These are phyloP conservation scores for Yoshiicerus persimilis DNA, from an alignment of 1,140 invertebrate genomes.

Conservation along the genomic window DNA sequence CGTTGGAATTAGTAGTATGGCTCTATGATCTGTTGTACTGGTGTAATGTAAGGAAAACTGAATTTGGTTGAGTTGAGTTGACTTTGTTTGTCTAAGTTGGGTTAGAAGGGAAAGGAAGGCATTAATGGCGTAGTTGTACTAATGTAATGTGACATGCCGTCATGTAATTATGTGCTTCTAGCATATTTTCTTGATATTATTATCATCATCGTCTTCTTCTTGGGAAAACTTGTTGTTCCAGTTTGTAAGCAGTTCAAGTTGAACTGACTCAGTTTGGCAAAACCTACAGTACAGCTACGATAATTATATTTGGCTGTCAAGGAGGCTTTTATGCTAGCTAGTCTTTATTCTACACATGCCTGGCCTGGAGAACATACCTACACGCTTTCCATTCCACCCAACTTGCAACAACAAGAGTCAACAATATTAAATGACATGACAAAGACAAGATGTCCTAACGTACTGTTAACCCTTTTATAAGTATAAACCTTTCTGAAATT, in stretches of 20 bases:
- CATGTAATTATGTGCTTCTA: not conserved
- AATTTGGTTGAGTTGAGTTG: not conserved
- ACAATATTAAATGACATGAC: not conserved
- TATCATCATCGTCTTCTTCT: not conserved
- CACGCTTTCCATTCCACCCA: not conserved
- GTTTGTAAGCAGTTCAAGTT: not conserved
- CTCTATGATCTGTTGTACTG: not conserved
- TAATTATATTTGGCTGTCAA: not conserved
- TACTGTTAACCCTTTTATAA: not conserved
- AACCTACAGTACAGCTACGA: too few relatives aligned
- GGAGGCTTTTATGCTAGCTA: not conserved
- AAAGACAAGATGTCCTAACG: not conserved
- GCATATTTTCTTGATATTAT: conserved; percentile 6
- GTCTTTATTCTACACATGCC: not conserved
- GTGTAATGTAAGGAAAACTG: too few relatives aligned
- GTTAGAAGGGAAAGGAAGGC: not conserved
- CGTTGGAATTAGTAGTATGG: not conserved
- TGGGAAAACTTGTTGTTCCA: not conserved
- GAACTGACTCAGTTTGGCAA: not conserved
- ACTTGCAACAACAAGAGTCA: not conserved
- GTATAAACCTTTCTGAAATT: too few relatives aligned
- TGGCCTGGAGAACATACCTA: too few relatives aligned
- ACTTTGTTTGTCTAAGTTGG: not conserved
- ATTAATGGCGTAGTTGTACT: not conserved
- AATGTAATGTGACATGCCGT: conserved; percentile 12